Evolutionary conservation across 35 echinoderm and acorn worm species (phyloP).

Genomic region (Lytechinus variegatus): DNA sequence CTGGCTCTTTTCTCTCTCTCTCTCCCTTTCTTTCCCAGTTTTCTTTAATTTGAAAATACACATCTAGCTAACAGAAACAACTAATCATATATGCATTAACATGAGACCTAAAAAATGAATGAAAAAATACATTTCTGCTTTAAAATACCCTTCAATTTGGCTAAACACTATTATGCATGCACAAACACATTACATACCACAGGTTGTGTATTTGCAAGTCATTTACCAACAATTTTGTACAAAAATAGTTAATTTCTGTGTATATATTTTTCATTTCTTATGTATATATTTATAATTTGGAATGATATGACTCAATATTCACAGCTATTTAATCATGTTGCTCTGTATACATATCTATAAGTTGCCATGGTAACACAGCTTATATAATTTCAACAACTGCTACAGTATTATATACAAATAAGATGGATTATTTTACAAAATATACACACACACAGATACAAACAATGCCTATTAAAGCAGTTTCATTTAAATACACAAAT

Average conservation of each 20-base stretch:
- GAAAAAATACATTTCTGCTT: neutral
- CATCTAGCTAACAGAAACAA: neutral
- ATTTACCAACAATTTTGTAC: neutral
- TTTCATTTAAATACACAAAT: neutral
- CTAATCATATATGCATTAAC: neutral
- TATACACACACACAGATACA: neutral
- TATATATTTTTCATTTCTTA: neutral
- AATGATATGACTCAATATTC: neutral
- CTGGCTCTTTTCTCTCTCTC: neutral
- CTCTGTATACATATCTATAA: slow-evolving; percentile 11
- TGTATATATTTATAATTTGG: slow-evolving; percentile 13
- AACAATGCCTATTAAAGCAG: neutral
- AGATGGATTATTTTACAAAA: neutral
- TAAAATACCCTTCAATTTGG: neutral
- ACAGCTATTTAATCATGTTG: neutral
- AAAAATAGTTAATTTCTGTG: slow-evolving; percentile 6
- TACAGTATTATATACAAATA: neutral
- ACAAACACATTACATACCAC: neutral
- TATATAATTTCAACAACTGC: neutral
- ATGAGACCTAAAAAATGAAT: neutral
- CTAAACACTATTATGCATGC: neutral
- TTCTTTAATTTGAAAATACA: neutral
- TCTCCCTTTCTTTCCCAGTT: neutral
- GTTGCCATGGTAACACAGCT: neutral
- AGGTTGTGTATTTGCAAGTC: neutral